A percentile compares a stretch with the other conserved stretches of the same genome.
Evolutionary conservation across 1,140 invertebrate genomes (phyloP).

Genomic region (Dufourea novaeangliae): DNA sequence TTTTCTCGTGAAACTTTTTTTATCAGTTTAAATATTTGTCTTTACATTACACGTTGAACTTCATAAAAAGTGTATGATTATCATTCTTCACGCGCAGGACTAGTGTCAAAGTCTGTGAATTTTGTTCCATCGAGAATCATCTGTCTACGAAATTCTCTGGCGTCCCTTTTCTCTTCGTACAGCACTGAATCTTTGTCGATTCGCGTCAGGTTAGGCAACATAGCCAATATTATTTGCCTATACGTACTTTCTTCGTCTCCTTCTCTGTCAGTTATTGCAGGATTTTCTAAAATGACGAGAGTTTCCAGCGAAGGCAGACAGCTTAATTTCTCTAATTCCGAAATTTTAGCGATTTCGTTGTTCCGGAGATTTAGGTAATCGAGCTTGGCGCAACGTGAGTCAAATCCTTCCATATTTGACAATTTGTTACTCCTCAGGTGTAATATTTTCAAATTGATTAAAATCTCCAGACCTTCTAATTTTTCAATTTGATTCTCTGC

Average conservation of each 20-base stretch:
- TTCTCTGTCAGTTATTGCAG: not conserved
- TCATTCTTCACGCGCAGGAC: not conserved
- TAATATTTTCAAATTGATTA: slow-evolving; percentile 48
- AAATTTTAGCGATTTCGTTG: slow-evolving; percentile 38
- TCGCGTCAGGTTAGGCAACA: slow-evolving; percentile 35
- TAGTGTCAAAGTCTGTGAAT: slow-evolving; percentile 19
- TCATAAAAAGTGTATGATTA: not conserved
- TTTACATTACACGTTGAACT: not conserved
- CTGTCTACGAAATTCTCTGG: slow-evolving; percentile 16
- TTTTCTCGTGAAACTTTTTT: too few relatives aligned
- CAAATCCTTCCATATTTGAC: slow-evolving; percentile 43
- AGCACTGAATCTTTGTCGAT: slow-evolving; percentile 44
- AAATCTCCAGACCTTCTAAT: slow-evolving; percentile 37
- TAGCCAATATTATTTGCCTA: slow-evolving; percentile 15
- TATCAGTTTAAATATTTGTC: not conserved
- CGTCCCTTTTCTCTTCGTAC: slow-evolving; percentile 21
- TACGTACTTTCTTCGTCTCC: slow-evolving; percentile 16
- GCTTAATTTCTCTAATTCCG: slow-evolving; percentile 38
- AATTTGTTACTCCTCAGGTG: slow-evolving; percentile 55
- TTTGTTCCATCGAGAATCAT: not conserved
- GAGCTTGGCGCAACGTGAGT: slow-evolving; percentile 13
- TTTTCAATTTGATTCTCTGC: slow-evolving; percentile 59
- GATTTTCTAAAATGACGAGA: slow-evolving; percentile 50
- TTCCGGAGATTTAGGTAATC: slow-evolving; percentile 45
- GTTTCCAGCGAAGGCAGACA: slow-evolving; percentile 32